Evolutionary conservation across 2,113 vertebrate genomes (phyloP).

Genomic region (Indicator maculatus): DNA sequence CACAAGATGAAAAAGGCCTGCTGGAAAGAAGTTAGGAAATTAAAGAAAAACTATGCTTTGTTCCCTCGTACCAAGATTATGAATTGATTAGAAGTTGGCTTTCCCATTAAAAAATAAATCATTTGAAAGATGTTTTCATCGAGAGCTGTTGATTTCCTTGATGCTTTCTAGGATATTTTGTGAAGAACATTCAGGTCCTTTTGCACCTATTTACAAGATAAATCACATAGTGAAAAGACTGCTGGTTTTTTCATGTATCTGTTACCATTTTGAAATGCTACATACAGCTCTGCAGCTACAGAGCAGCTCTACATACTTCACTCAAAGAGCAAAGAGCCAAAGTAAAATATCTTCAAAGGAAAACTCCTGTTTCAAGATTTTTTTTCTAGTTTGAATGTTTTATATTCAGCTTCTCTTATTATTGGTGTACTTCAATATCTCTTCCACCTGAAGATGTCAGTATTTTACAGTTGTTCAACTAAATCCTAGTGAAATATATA

Average conservation of each 20-base stretch:
- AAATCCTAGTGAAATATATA: not conserved
- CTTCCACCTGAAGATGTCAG: constrained; percentile 35
- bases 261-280: not conserved
- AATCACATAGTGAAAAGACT: not conserved
- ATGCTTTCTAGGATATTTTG: not conserved
- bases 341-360: not conserved
- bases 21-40: not conserved
- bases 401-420: not conserved
- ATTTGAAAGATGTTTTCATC: rapidly evolving
- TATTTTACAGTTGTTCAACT: not conserved
- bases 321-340: not conserved
- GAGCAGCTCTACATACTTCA: not conserved
- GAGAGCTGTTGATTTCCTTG: not conserved
- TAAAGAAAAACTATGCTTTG: not conserved
- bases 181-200: not conserved
- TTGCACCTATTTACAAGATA: not conserved
- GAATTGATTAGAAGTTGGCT: not conserved
- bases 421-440: not conserved
- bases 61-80: not conserved
- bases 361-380: not conserved
- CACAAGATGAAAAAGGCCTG: not conserved
- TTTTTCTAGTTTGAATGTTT: not conserved
- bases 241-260: not conserved
- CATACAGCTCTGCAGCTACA: not conserved
- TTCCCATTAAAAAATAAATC: not conserved